Percentiles rank a stretch among this genome's conserved stretches.
These are phyloP conservation scores for Hydrophis major DNA, from an alignment of 2,797 vertebrate genomes.

Conservation along the genomic window DNA sequence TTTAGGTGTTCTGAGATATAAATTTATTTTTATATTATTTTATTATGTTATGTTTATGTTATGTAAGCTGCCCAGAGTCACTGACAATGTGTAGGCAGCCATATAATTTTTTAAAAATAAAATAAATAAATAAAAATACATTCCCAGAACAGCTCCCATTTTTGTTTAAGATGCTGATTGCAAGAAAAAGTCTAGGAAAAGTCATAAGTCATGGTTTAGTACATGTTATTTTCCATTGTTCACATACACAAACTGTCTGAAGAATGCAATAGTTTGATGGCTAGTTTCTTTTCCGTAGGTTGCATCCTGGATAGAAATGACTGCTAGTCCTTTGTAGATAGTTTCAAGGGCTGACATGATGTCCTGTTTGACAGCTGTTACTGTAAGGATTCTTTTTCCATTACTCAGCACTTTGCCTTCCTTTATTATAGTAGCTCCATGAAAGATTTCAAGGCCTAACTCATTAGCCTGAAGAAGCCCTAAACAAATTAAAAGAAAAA, in stretches of 20 bases:
- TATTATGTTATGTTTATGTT: not conserved
- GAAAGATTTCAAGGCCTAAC: slow-evolving; percentile 79
- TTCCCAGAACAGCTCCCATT: not conserved
- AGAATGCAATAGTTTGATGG: slow-evolving; percentile 73
- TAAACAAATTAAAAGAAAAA: slow-evolving; percentile 44
- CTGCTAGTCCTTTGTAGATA: slow-evolving; percentile 73
- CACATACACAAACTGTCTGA: slow-evolving; percentile 65
- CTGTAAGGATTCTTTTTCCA: slow-evolving; percentile 80
- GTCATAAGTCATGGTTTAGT: not conserved
- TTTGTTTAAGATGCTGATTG: not conserved
- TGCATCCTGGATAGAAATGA: slow-evolving; percentile 75
- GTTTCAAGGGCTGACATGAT: slow-evolving; percentile 73
- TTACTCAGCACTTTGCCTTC: slow-evolving; percentile 73
- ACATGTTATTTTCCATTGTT: slow-evolving; percentile 12
- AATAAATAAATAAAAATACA: not conserved
- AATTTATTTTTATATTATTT: not conserved
- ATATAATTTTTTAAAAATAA: not conserved
- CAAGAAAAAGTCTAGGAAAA: not conserved
- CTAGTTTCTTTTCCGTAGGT: slow-evolving; percentile 80
- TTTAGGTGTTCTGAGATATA: not conserved
- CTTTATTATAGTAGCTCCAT: slow-evolving; percentile 75
- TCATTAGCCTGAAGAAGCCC: slow-evolving; percentile 76
- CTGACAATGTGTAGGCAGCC: not conserved
- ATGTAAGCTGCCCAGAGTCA: not conserved
- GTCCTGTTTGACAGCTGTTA: slow-evolving; percentile 76